A percentile compares a stretch with the other conserved stretches of the same genome.
Evolutionary conservation across 2,113 vertebrate genomes (phyloP).

Genomic region (Eublepharis macularius): DNA sequence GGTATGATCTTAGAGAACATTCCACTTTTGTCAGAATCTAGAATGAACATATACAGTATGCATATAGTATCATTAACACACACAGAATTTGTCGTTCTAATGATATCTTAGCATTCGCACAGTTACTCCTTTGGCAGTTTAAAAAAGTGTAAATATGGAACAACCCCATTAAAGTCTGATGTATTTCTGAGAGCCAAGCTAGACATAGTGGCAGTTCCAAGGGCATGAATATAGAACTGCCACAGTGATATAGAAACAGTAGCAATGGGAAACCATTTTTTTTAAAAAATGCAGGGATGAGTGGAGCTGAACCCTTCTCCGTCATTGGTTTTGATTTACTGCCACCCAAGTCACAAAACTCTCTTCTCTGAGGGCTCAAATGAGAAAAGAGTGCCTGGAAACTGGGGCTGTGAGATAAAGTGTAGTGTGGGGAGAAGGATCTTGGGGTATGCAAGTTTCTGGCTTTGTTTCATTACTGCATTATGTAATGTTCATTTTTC

Average conservation of each 20-base stretch:
- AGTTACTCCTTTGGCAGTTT: neutral
- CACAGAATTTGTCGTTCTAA: neutral
- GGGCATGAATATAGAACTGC: neutral
- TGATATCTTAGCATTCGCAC: neutral
- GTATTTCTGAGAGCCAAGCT: neutral
- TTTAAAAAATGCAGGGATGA: neutral
- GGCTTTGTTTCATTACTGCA: too few relatives aligned
- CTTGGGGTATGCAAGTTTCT: too few relatives aligned
- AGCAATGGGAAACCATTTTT: neutral
- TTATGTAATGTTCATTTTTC: too few relatives aligned
- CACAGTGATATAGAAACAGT: neutral
- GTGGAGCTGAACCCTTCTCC: neutral
- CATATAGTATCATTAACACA: neutral
- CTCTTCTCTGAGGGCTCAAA: neutral
- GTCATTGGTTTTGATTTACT: neutral
- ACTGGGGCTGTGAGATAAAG: neutral
- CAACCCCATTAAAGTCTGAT: neutral
- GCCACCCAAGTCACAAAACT: neutral
- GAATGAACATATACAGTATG: conserved; percentile 40
- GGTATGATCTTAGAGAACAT: conserved; percentile 52
- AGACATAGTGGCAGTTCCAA: neutral
- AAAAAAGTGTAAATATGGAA: neutral
- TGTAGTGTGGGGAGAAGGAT: too few relatives aligned
- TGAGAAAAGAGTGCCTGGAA: neutral
- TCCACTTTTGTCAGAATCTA: conserved; percentile 55